Evolutionary conservation across 2,113 vertebrate genomes (phyloP).

Genomic region (Bufo gargarizans): DNA sequence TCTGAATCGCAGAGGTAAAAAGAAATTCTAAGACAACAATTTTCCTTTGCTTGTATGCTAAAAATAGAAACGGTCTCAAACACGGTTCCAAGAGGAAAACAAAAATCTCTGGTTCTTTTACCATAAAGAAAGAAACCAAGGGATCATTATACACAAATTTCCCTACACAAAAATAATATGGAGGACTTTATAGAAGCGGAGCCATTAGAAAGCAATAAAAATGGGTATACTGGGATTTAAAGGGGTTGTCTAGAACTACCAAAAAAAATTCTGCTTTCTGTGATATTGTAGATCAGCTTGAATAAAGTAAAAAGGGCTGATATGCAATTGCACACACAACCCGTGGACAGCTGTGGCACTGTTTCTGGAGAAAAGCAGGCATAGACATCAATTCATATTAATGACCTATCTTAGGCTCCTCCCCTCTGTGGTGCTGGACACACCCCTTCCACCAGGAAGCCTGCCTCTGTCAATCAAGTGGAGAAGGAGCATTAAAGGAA

Average conservation of each 20-base stretch:
- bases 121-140: not conserved
- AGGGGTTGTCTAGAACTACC: too few relatives aligned
- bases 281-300: not conserved
- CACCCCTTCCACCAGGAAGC: too few relatives aligned
- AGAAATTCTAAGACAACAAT: not conserved
- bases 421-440: too few relatives aligned
- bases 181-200: not conserved
- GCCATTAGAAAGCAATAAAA: too few relatives aligned
- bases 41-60: not conserved
- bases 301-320: not conserved
- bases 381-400: too few relatives aligned
- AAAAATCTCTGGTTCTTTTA: not conserved
- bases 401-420: too few relatives aligned
- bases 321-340: not conserved
- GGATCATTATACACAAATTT: not conserved
- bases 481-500: too few relatives aligned
- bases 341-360: not conserved
- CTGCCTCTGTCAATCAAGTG: too few relatives aligned
- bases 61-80: conserved; percentile 8
- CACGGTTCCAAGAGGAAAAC: not conserved
- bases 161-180: not conserved
- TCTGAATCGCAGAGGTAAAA: not conserved
- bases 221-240: too few relatives aligned
- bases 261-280: not conserved
- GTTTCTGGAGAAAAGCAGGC: too few relatives aligned